Percentiles rank a stretch among this genome's conserved stretches.
These are phyloP conservation scores for Gasteruption jaculator DNA, from an alignment of 2,888 invertebrate species.

Conservation along the genomic window DNA sequence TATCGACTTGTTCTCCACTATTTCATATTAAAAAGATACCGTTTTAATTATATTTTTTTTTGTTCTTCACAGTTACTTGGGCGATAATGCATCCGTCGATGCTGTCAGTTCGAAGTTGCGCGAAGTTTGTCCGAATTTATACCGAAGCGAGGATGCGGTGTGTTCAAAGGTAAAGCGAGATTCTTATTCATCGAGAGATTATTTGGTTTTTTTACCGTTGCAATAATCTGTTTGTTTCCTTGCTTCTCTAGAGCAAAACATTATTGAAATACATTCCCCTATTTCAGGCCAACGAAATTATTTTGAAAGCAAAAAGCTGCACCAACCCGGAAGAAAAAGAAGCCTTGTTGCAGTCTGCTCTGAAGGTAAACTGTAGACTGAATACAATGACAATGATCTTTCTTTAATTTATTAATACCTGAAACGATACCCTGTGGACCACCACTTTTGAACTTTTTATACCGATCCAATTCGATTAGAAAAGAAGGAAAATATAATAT, in stretches of 20 bases:
- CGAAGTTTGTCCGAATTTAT: constrained; percentile 89
- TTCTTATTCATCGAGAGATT: too few relatives aligned
- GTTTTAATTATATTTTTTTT: constrained; percentile 10
- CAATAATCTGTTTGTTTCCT: too few relatives aligned
- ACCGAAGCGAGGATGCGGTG: constrained; percentile 91
- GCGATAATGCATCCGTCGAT: constrained; percentile 92
- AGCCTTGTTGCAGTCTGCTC: constrained; percentile 70
- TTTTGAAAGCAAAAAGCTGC: constrained; percentile 75
- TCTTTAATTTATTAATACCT: constrained; percentile 12
- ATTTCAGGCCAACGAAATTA: constrained; percentile 78
- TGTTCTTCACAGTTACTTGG: constrained; percentile 85
- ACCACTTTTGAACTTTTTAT: too few relatives aligned
- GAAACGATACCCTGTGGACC: too few relatives aligned
- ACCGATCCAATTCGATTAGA: too few relatives aligned
- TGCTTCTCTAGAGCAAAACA: constrained; percentile 10
- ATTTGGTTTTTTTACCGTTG: too few relatives aligned
- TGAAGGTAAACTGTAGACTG: constrained; percentile 54
- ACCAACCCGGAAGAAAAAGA: constrained; percentile 73
- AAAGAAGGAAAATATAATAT: too few relatives aligned
- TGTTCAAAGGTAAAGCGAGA: constrained; percentile 74
- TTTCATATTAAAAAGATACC: constrained; percentile 4
- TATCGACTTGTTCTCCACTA: constrained; percentile 7
- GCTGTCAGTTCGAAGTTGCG: constrained; percentile 83
- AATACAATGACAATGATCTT: too few relatives aligned
- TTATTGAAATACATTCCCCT: constrained; percentile 6